These are phyloP conservation scores for Oreonectes daqikongensis DNA, from an alignment of 2,797 vertebrate genomes.

Conservation along the genomic window DNA sequence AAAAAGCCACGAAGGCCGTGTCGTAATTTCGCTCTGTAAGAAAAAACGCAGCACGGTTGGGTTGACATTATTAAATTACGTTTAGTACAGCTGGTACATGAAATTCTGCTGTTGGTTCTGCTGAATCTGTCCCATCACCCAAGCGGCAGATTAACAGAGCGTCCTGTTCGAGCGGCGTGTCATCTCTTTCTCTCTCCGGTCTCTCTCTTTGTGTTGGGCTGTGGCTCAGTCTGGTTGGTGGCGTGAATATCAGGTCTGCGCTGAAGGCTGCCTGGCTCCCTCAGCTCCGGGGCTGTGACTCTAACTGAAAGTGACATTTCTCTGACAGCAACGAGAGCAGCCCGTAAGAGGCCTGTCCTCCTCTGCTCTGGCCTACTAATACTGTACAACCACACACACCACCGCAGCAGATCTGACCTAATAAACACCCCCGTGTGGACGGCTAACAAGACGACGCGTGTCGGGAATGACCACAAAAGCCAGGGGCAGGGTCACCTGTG, in stretches of 20 bases:
- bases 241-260: conserved; percentile 44
- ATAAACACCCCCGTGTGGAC: neutral
- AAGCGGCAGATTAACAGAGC: conserved; percentile 50
- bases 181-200: conserved; percentile 7
- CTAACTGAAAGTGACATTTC: conserved; percentile 77
- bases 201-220: conserved; percentile 20
- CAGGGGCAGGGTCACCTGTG: neutral
- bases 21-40: neutral
- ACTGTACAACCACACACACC: conserved; percentile 51
- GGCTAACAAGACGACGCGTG: neutral
- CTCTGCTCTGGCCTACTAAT: conserved; percentile 42
- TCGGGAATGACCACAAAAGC: neutral
- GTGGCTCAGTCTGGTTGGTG: conserved; percentile 35
- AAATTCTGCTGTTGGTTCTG: conserved; percentile 34
- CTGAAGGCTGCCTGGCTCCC: conserved; percentile 68
- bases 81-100: conserved; percentile 11
- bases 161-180: conserved; percentile 46
- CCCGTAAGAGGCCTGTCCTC: conserved; percentile 46
- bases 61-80: conserved; percentile 36
- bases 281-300: conserved; percentile 74
- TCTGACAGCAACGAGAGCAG: conserved; percentile 74
- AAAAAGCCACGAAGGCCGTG: neutral
- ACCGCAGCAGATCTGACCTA: conserved; percentile 25
- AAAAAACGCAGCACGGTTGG: neutral
- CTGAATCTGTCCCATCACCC: conserved; percentile 36